Base-by-base conservation (phyloP, 2,888 invertebrate species). In the Orchesellides sinensis region DNA sequence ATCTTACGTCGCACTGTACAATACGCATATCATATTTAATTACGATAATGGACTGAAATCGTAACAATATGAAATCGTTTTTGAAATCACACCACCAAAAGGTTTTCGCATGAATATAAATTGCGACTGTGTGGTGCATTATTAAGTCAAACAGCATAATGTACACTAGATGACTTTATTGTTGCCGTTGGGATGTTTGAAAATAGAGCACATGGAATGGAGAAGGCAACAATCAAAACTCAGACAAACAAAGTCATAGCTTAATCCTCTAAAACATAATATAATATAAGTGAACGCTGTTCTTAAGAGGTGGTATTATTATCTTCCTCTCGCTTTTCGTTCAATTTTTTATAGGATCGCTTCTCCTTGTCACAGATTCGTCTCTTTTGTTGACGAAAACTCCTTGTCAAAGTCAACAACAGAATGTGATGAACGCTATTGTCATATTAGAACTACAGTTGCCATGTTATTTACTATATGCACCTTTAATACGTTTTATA, bases 311-410 rank as follows among this genome's bases (percentile, higher is more conserved):
- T 12, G 65, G 25, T 21, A 23, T 54, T 54, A 54, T 54, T 54
- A 59, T 59, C 32, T 32, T 59, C 17, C 32, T 12, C 23, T 6
- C 29, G 29, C 32, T 59, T 54, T 23, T 1, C 1, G 12, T 4
- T 21, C 54, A 10, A 17, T n/a, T 68, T 47, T 47, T 49, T n/a
- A 68, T 23, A 68, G 27, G 49, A 27, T 63, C 32, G 32, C 35
- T 69, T 78, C 78, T 78, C 78, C 78, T 78, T 78, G 78, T 78
- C 69, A 78, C 63, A 78, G 47, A 78, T 78, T 78, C 77, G 47
- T 45, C 59, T 23, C 63, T 47, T 78, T 78, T 78, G 69, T 78
- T 69, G 17, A 23, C 4, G 56, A 77, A 59, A 61, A 63, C 59
- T 12, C 69, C 68, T 63, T 69, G 69, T 61, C 78, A 78, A 69